These are phyloP conservation scores for Oryctolagus cuniculus DNA, from an alignment of 2,113 vertebrate species.

Conservation along the genomic window mOryCun1.1 NC_091444.1:52463001-52463500, in stretches of 20 bases:
- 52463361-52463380: background rate
- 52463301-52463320: background rate
- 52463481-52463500: no score
- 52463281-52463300: background rate
- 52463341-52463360: background rate
- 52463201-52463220: background rate
- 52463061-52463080: no score
- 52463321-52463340: background rate
- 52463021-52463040: no score
- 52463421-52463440: background rate
- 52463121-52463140: no score
- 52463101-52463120: no score
- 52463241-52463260: no score
- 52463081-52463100: no score
- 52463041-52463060: no score
- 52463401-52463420: background rate
- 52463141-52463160: no score
- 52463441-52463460: background rate
- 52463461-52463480: background rate
- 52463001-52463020: no score
- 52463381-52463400: background rate
- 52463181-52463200: background rate
- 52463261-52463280: background rate
- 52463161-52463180: background rate
- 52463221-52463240: background rate